Base-by-base conservation (phyloP, 2,113 vertebrate genomes). In the Mola mola region DNA sequence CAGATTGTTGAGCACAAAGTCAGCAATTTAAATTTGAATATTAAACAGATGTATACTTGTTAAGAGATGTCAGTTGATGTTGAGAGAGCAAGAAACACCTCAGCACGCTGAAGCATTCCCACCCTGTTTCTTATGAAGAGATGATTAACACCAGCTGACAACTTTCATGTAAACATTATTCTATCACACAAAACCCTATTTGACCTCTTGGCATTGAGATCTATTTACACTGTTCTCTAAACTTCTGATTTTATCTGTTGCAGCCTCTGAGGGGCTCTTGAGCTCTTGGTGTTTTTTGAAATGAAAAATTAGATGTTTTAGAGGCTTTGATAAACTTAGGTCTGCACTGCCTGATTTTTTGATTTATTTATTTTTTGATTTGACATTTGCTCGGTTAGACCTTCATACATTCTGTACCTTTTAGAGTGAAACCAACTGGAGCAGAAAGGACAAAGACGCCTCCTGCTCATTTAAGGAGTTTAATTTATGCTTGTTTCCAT, bases 401-500 rank as follows among this genome's bases (percentile, higher is more conserved):
- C 26, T 5, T 78, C 76, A 63, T 87, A 82, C 58, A 87, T 87
- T 67, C 63, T 8, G 31, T 61, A 44, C 69, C 81, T 87, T 86
- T 86, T 69, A 84, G 65, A 66, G 82, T 89, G 83, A 64, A 84
- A 85, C 86, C 85, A 79, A 83, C 78, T 26, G 72, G 76, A 83
- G 78, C 85, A 68, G 77, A 72, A 83, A 82, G 73, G 65, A 73
- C 47, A 43, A 53, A 24, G 59, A 57, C 65, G 40, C 21, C 40
- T 60, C 53, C 26, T 55, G 28, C 11, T 70, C 82, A 22, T 92
- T 91, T 84, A 87, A 90, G 88, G 90, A 90, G 78, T 88, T 93
- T 91, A 91, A 92, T 90, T 92, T 93, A 93, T 93, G 87, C 81
- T 81, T 79, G 94, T 97, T 92, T 90, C 95, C 91, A 95, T 95